phyloP scores from a whole-genome alignment of 2,797 vertebrate species.

The Aeoliscus strigatus region DNA sequence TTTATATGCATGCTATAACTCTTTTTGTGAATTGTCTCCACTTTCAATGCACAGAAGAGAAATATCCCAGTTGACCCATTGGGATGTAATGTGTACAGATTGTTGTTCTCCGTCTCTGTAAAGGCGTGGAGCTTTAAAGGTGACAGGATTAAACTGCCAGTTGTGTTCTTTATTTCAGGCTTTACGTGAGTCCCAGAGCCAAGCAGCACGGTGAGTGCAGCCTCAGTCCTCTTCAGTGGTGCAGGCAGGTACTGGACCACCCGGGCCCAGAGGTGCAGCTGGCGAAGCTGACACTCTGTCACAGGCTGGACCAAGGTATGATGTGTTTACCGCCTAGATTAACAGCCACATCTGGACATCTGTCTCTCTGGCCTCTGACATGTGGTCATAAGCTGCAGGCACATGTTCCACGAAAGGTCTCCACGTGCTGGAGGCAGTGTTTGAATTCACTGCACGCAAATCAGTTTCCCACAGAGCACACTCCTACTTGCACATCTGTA shows the following conservation, averaged over 20 bases:
- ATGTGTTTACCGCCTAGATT: constrained; percentile 24
- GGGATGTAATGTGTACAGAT: not conserved
- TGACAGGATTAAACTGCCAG: constrained; percentile 18
- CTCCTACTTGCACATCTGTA: constrained; percentile 16
- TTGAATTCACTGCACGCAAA: too few relatives aligned
- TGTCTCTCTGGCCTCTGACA: constrained; percentile 28
- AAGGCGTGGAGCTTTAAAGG: not conserved
- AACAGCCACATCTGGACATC: constrained; percentile 35
- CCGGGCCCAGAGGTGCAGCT: constrained; percentile 90
- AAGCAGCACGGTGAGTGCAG: constrained; percentile 63
- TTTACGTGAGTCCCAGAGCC: constrained; percentile 85
- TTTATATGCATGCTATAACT: too few relatives aligned
- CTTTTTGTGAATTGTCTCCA: too few relatives aligned
- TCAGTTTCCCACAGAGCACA: constrained; percentile 22
- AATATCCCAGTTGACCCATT: too few relatives aligned
- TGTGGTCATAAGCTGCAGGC: constrained; percentile 42
- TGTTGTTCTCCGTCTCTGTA: not conserved
- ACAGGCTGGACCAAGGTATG: constrained; percentile 95
- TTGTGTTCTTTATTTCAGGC: constrained; percentile 76
- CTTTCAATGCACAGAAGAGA: too few relatives aligned
- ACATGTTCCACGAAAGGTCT: constrained; percentile 22
- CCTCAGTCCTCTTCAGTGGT: constrained; percentile 90
- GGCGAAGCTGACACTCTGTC: constrained; percentile 89
- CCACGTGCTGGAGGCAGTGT: constrained; percentile 17
- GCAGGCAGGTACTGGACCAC: constrained; percentile 90